Base-by-base conservation (phyloP, 2,797 vertebrate genomes). In the Acanthopagrus latus region DNA sequence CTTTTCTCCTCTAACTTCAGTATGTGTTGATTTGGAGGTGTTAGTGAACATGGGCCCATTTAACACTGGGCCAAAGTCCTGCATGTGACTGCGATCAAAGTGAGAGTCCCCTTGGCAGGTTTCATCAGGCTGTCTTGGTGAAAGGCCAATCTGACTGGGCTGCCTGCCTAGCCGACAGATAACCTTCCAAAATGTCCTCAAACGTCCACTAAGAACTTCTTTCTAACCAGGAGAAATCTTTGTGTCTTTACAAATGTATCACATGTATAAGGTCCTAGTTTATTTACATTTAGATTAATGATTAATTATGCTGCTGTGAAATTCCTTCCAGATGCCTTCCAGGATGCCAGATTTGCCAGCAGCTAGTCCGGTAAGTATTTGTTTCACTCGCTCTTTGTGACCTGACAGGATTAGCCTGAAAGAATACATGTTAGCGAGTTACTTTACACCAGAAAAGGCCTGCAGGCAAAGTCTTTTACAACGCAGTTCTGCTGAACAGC, bases 281-380 rank as follows among this genome's bases (percentile, higher is more conserved):
- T 18, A 51, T 71, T 58, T 48, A 10, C 29, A 20, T 77, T 55
- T 16, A 54, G 68, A 65, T 48, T 4, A 18, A 2, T 77, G 14
- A 64, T 44, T 79, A n/a, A 86, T 64, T 3, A 23, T 58, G 6
- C 86, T 58, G 3, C 43, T 77, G 38, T 90, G 72, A 58, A 82
- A 57, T 76, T 94, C 86, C 89, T 91, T 90, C 43, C 89, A 99
- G 98, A 96, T 99, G 98, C 94, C 97, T 99, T 96, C 98, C 98
- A 97, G 98, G 98, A 97, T 99, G 98, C 94, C 98, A 99, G 84
- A 99, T 99, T 91, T 99, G 98, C 93, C 98, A 99, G 91, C 98
- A 99, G 85, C 96, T 99, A 60, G 97, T 99, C 93, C 96, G 98
- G 98, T 99, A 89, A 94, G 94, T 94, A 21, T 62, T 78, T 58